These are phyloP conservation scores for Octodonta nipae DNA, from an alignment of 2,888 invertebrate genomes.

Conservation along the genomic window DNA sequence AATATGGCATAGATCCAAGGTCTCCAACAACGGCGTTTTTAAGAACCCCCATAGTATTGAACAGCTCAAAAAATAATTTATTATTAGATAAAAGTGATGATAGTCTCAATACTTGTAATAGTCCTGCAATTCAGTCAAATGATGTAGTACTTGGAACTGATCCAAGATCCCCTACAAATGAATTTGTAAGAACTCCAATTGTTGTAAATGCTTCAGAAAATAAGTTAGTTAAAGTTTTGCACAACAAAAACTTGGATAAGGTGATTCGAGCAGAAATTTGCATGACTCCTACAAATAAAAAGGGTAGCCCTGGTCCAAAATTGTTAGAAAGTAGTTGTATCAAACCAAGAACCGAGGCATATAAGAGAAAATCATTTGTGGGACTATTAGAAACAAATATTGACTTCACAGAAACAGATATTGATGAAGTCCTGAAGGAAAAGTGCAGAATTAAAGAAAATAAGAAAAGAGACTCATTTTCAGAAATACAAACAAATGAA, in stretches of 20 bases:
- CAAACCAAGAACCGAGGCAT: slow-evolving; percentile 25
- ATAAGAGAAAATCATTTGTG: slow-evolving; percentile 33
- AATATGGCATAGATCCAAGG: slow-evolving; percentile 36
- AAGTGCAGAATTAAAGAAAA: too few relatives aligned
- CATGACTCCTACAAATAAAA: not conserved
- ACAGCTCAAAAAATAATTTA: slow-evolving; percentile 11
- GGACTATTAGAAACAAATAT: slow-evolving; percentile 47
- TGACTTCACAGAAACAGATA: slow-evolving; percentile 42
- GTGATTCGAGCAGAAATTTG: slow-evolving; percentile 10
- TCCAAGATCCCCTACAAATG: slow-evolving; percentile 46
- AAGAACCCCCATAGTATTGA: slow-evolving; percentile 42
- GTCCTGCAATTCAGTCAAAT: too few relatives aligned
- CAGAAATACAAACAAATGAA: too few relatives aligned
- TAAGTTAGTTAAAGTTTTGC: slow-evolving; percentile 18
- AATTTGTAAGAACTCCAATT: slow-evolving; percentile 48
- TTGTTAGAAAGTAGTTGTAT: slow-evolving; percentile 28
- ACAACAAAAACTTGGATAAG: slow-evolving; percentile 31
- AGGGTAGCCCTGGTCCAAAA: slow-evolving; percentile 24
- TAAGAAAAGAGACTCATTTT: too few relatives aligned
- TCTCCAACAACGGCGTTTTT: slow-evolving; percentile 47
- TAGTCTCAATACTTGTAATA: too few relatives aligned
- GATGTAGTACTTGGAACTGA: slow-evolving; percentile 27
- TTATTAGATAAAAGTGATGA: too few relatives aligned
- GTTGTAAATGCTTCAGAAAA: slow-evolving; percentile 18
- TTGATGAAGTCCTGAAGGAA: slow-evolving; percentile 27